Evolutionary conservation across 2,113 vertebrate genomes (phyloP).

Genomic region (Petrocephalus microphthalmus): DNA sequence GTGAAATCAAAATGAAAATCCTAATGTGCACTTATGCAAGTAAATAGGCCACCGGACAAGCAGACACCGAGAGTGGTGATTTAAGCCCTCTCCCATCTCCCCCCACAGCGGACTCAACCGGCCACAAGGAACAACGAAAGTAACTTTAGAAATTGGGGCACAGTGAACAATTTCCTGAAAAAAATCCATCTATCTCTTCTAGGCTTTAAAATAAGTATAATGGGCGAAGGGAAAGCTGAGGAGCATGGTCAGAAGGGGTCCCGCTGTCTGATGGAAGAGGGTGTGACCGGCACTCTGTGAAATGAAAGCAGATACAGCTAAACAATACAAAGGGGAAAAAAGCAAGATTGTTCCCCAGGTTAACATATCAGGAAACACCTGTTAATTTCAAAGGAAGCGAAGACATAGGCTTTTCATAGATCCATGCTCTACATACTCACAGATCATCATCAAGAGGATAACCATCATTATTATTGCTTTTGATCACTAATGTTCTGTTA

Average conservation of each 20-base stretch:
- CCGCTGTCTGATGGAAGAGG: not conserved
- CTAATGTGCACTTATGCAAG: not conserved
- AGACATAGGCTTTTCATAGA: not conserved
- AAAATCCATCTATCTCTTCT: slow-evolving; percentile 2
- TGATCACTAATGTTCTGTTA: not conserved
- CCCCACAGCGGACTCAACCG: not conserved
- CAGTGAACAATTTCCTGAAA: not conserved
- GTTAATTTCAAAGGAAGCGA: not conserved
- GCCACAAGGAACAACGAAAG: slow-evolving; percentile 1
- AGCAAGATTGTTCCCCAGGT: not conserved
- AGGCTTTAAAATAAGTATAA: slow-evolving; percentile 5
- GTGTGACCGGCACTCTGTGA: not conserved
- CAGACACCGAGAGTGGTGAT: not conserved
- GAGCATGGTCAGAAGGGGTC: not conserved
- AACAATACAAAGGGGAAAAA: not conserved
- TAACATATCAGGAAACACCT: not conserved
- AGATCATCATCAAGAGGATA: not conserved
- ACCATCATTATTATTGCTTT: not conserved
- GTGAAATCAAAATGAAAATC: not conserved
- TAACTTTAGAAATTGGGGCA: slow-evolving; percentile 12
- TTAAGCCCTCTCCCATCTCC: not conserved
- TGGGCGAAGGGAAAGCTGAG: not conserved
- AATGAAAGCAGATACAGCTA: not conserved
- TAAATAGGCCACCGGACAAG: not conserved
- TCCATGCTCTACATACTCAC: not conserved